A percentile compares a stretch with the other conserved stretches of the same genome.
Conservation (phyloP, 2,113 vertebrate species). For the Gallinago undulata region DNA sequence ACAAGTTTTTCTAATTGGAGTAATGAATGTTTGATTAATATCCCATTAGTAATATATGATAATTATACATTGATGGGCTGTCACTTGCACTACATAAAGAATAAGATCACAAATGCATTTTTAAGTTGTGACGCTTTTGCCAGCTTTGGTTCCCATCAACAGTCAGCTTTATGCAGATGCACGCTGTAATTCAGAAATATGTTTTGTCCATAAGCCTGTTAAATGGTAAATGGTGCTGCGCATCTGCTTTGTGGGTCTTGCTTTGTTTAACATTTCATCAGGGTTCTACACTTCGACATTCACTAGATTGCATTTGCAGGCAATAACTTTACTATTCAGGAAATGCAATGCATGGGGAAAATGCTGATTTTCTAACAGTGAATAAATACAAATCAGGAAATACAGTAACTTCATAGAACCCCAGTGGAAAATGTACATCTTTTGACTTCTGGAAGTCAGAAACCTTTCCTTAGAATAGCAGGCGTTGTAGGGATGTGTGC, state of each 20-base stretch:
- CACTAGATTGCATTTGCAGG: not conserved
- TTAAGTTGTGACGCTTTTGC: not conserved
- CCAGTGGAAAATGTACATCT: not conserved
- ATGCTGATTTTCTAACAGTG: not conserved
- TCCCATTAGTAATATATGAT: slow-evolving; percentile 13
- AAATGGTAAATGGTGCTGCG: not conserved
- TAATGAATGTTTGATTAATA: slow-evolving; percentile 37
- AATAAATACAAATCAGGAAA: not conserved
- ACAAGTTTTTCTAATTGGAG: slow-evolving; percentile 20
- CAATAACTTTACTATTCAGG: not conserved
- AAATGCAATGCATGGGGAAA: not conserved
- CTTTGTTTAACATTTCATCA: slow-evolving; percentile 16
- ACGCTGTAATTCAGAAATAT: not conserved
- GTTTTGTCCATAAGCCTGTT: not conserved
- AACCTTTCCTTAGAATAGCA: not conserved
- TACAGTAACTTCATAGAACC: not conserved
- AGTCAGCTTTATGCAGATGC: not conserved
- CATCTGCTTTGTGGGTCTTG: not conserved
- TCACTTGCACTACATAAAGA: not conserved
- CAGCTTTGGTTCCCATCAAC: not conserved
- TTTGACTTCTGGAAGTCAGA: not conserved
- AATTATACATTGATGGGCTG: not conserved
- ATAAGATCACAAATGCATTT: not conserved
- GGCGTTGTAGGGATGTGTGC: not conserved
- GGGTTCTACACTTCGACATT: not conserved